A percentile compares a stretch with the other conserved stretches of the same genome.
Conservation (phyloP, 1,140 invertebrate genomes). For the Drosophila insularis region DNA sequence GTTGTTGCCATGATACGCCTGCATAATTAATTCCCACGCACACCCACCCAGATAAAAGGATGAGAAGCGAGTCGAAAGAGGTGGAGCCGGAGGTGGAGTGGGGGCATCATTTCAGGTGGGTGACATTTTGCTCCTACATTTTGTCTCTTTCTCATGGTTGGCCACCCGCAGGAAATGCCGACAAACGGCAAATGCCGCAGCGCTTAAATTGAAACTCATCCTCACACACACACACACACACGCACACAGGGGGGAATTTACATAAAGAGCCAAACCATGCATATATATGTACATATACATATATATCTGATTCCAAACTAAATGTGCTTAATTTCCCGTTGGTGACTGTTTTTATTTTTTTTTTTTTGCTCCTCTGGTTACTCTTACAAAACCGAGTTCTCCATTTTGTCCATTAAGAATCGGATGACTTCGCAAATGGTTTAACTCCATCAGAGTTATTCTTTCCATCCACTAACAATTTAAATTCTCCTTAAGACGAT, state of each 20-base stretch:
- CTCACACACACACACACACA: conserved; percentile 15
- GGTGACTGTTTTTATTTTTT: conserved; percentile 44
- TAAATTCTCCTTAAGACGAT: no score
- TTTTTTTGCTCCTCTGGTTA: not conserved
- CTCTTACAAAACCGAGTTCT: conserved; percentile 12
- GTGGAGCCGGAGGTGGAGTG: not conserved
- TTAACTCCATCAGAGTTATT: no score
- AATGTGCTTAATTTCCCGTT: conserved; percentile 77
- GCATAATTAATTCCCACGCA: conserved; percentile 72
- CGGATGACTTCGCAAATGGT: no score
- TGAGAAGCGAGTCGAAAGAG: not conserved
- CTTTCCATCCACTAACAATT: no score
- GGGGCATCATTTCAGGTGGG: conserved; percentile 46
- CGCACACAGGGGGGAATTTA: conserved; percentile 42
- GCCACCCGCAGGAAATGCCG: conserved; percentile 50
- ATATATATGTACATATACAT: not conserved
- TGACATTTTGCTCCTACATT: conserved; percentile 20
- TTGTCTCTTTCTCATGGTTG: conserved; percentile 17
- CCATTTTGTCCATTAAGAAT: not conserved
- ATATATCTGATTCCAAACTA: conserved; percentile 41
- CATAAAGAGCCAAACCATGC: conserved; percentile 40
- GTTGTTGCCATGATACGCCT: conserved; percentile 75
- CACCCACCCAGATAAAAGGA: conserved; percentile 12
- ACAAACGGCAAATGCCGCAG: conserved; percentile 70
- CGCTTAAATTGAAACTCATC: conserved; percentile 61